Conservation (phyloP, 2,888 invertebrate species). For the Calameuta pallipes region DNA sequence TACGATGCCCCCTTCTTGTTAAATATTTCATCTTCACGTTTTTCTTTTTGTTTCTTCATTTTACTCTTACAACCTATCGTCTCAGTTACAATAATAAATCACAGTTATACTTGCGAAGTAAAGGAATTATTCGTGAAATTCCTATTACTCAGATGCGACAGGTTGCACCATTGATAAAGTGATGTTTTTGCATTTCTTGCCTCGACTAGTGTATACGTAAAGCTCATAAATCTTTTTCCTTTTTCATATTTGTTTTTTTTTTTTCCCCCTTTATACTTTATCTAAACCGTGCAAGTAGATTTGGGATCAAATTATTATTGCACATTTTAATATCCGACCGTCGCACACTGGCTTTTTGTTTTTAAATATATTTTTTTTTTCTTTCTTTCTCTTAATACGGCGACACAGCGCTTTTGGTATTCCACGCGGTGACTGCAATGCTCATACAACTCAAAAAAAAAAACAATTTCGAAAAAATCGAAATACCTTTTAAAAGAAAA, state of each 20-base stretch:
- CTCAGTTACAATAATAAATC: slow-evolving; percentile 45
- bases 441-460: slow-evolving; percentile 32
- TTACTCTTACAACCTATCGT: slow-evolving; percentile 47
- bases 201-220: slow-evolving; percentile 53
- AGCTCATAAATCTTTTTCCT: slow-evolving; percentile 49
- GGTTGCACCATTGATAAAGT: slow-evolving; percentile 50
- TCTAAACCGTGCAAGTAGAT: slow-evolving; percentile 3
- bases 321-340: slow-evolving; percentile 29
- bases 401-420: neutral
- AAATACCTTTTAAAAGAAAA: neutral
- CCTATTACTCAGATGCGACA: slow-evolving; percentile 48
- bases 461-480: neutral
- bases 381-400: neutral
- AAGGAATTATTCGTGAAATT: slow-evolving; percentile 33
- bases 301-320: slow-evolving; percentile 36
- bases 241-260: slow-evolving; percentile 21
- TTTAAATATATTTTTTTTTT: neutral
- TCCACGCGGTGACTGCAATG: slow-evolving; percentile 18
- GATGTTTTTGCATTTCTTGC: slow-evolving; percentile 46
- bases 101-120: slow-evolving; percentile 40
- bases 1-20: neutral
- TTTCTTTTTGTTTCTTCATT: slow-evolving; percentile 2
- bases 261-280: slow-evolving; percentile 16
- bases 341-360: neutral
- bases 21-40: neutral